Conservation (phyloP, 1,140 invertebrate species). For the Cotesia glomerata region DNA sequence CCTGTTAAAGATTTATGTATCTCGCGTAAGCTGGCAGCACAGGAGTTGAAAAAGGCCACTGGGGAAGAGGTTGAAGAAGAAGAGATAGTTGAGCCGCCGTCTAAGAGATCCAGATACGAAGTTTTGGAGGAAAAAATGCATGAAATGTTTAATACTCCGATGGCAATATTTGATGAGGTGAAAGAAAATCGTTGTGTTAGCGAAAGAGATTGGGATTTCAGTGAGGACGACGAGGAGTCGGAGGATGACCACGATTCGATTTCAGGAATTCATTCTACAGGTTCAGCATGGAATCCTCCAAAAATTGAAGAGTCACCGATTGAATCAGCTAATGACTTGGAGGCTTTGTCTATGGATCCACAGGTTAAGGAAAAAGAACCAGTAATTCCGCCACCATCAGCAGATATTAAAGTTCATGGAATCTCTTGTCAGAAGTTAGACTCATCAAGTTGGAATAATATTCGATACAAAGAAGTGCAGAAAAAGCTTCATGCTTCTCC, state of each 20-base stretch:
- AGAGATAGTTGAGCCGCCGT: background rate
- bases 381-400: slow-evolving; percentile 28
- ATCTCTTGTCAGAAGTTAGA: slow-evolving; percentile 32
- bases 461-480: slow-evolving; percentile 35
- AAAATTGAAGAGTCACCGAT: no score
- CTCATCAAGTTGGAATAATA: slow-evolving; percentile 35
- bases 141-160: no score
- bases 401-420: slow-evolving; percentile 31
- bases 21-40: background rate
- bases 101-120: no score
- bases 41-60: background rate
- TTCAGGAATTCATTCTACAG: no score
- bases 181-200: no score
- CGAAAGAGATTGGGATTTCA: no score
- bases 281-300: no score
- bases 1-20: background rate
- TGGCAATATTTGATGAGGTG: no score
- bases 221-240: no score
- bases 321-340: background rate
- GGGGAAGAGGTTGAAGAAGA: background rate
- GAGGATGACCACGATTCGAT: no score
- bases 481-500: background rate
- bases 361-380: no score
- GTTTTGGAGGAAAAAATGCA: no score
- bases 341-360: slow-evolving; percentile 17